Percentiles rank a stretch among this genome's conserved stretches.
phyloP scores from a whole-genome alignment of 1,140 invertebrate genomes.

The Tetranychus cinnabarinus region DNA sequence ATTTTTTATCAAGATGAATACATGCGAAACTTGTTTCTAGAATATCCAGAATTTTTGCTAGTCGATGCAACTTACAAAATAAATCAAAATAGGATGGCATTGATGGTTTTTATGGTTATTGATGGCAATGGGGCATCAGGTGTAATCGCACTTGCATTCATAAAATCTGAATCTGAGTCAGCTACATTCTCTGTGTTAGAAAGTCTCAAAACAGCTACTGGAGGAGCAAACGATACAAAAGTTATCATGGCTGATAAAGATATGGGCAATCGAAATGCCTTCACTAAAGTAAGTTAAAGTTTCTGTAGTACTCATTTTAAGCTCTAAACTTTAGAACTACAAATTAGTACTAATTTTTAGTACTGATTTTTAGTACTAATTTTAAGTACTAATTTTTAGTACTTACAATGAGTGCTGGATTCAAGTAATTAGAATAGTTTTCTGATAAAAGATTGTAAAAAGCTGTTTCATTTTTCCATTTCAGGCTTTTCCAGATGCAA shows the following conservation, averaged over 20 bases:
- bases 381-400: too few relatives aligned
- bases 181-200: not conserved
- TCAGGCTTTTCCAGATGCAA: not conserved
- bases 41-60: not conserved
- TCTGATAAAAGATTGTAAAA: not conserved
- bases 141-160: not conserved
- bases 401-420: not conserved
- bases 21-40: not conserved
- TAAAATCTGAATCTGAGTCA: not conserved
- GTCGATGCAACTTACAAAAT: not conserved
- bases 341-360: too few relatives aligned
- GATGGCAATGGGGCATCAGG: not conserved
- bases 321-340: not conserved
- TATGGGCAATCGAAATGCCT: not conserved
- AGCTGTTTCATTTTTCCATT: not conserved
- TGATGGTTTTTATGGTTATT: not conserved
- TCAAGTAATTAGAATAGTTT: not conserved
- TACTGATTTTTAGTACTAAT: too few relatives aligned
- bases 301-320: not conserved
- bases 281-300: not conserved
- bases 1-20: not conserved
- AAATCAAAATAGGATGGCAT: not conserved
- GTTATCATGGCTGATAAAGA: not conserved
- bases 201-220: not conserved
- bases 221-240: not conserved